Evolutionary conservation across 2,797 vertebrate species (phyloP).

Genomic region (Neostethus bicornis): DNA sequence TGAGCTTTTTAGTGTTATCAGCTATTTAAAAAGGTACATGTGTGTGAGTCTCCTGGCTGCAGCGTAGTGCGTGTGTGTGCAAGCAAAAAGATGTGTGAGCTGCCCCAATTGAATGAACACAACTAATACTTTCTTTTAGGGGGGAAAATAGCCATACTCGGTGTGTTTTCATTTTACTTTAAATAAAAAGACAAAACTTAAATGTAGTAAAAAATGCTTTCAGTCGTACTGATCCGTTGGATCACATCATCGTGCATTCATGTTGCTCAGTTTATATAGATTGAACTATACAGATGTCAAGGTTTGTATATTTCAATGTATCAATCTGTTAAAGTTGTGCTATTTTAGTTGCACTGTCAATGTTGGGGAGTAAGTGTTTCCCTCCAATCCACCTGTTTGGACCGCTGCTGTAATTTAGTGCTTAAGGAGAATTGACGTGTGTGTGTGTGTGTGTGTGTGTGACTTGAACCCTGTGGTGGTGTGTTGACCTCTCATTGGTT

Average conservation of each 20-base stretch:
- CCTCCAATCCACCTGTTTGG: constrained; percentile 20
- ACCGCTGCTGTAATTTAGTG: constrained; percentile 63
- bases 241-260: not conserved
- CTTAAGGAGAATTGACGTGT: constrained; percentile 34
- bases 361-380: constrained; percentile 22
- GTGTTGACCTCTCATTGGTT: constrained; percentile 16
- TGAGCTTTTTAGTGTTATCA: constrained; percentile 47
- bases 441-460: too few species aligned
- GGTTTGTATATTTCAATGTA: constrained; percentile 50
- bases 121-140: constrained; percentile 14
- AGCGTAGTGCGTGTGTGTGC: constrained; percentile 33
- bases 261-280: constrained; percentile 19
- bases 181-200: too few species aligned
- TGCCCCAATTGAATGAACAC: constrained; percentile 14
- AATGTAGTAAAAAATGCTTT: not conserved
- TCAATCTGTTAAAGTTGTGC: constrained; percentile 36
- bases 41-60: constrained; percentile 42
- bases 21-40: constrained; percentile 64
- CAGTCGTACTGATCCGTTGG: constrained; percentile 1
- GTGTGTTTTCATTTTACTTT: constrained; percentile 25
- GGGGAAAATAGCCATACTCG: constrained; percentile 49
- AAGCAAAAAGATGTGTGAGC: constrained; percentile 13
- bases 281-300: constrained; percentile 44
- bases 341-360: constrained; percentile 55
- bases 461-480: constrained; percentile 11